Base-by-base conservation (phyloP, 2,113 vertebrate genomes). In the Pollachius pollachius region DNA sequence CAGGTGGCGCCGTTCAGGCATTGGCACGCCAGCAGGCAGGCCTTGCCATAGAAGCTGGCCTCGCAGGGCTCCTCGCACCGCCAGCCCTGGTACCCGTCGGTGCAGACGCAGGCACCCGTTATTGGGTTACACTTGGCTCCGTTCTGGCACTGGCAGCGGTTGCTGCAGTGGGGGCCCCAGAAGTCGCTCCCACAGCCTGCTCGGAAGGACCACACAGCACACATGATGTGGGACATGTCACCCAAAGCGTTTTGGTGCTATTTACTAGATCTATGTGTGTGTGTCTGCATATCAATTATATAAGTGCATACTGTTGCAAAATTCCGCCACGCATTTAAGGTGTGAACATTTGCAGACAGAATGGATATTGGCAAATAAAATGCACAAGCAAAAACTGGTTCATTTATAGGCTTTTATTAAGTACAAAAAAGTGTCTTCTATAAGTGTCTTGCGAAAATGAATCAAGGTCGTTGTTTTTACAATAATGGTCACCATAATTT, bases 161-260 rank as follows among this genome's bases (percentile, higher is more conserved):
- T 98, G 78, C 93, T 96, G 91, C 96, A 98, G 81, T 97, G 96
- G 1, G 96, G 95, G 0, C 96, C 96, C 96, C 96, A 98, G 81
- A 95, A 94, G 70, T 96, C 94, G 0, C 92, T 94, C 64, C 96
- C 95, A 0, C 96, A 98, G 19, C 95, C 96, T 98, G 91, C 4
- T 34, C 17, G 19, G 9, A 25, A 15, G 60, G 60, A 15, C 13
- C 21, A 27, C 60, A 23, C 23, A 62, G 15, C 13, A 62, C 13
- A 62, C 21, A 9, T 11, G 16, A 60, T 19, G n/a, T 18, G 1
- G 21, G n/a, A 17, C 58, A 60, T 60, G 41, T 48, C 41, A 48
- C n/a, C 1, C 15, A 17, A 57, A 17, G 54, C 41, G 1, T 48
- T 48, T 48, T 4, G 30, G 30, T 34, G 30, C 4, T 7, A 34